These are phyloP conservation scores for Penaeus vannamei DNA, from an alignment of 1,140 invertebrate genomes.

Conservation along the genomic window DNA sequence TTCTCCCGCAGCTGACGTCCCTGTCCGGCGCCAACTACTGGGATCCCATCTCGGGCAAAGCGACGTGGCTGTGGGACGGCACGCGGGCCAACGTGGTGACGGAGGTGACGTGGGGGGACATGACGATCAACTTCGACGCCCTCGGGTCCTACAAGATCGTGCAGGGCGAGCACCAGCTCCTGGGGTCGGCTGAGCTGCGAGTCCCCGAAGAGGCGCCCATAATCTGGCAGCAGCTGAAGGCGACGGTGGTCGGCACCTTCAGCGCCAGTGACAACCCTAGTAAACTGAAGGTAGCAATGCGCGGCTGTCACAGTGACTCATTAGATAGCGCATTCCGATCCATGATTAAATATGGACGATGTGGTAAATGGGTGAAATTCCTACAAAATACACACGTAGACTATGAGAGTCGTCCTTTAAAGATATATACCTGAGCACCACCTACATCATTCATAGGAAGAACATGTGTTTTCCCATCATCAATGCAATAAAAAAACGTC, in stretches of 20 bases:
- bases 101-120: background rate
- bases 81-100: background rate
- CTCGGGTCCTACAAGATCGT: background rate
- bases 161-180: conserved; percentile 8
- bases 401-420: too few relatives aligned
- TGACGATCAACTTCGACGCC: background rate
- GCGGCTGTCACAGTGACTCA: background rate
- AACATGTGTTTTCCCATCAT: too few relatives aligned
- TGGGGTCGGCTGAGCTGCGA: conserved; percentile 6
- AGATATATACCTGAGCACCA: too few relatives aligned
- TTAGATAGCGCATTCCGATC: background rate
- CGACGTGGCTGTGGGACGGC: conserved; percentile 22
- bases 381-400: too few relatives aligned
- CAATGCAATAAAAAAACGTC: too few relatives aligned
- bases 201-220: background rate
- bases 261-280: conserved; percentile 8
- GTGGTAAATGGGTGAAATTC: too few relatives aligned
- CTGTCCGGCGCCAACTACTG: conserved; percentile 40
- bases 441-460: too few relatives aligned
- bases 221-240: conserved; percentile 18
- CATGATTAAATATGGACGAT: too few relatives aligned
- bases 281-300: conserved; percentile 20
- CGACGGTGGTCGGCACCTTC: conserved; percentile 21
- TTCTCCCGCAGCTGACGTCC: conserved; percentile 20
- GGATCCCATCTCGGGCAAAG: background rate